Evolutionary conservation across 35 echinoderm and acorn worm genomes (phyloP).

Genomic region (Lytechinus pictus): DNA sequence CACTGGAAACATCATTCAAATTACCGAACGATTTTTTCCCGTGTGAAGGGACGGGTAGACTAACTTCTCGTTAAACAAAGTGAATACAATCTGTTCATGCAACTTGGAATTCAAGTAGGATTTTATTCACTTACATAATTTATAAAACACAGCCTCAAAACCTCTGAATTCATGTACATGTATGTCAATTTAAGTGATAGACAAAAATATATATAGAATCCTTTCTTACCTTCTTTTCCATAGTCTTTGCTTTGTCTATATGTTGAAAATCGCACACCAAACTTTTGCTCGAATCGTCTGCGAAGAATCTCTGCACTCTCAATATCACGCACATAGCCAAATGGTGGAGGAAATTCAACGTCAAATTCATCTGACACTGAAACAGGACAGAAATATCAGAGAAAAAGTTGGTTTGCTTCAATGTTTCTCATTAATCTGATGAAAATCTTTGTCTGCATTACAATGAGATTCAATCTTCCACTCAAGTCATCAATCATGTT

Average conservation of each 20-base stretch:
- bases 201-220: too few species aligned
- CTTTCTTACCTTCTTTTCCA: slow-evolving; percentile 32
- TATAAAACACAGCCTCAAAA: too few species aligned
- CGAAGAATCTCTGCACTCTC: slow-evolving; percentile 22
- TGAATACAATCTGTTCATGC: too few species aligned
- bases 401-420: slow-evolving; percentile 37
- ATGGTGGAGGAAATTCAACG: not conserved
- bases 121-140: too few species aligned
- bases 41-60: too few species aligned
- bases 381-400: not conserved
- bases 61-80: too few species aligned
- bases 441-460: not conserved
- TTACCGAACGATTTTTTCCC: too few species aligned
- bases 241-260: slow-evolving; percentile 44
- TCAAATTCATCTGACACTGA: not conserved
- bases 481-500: not conserved
- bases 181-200: too few species aligned
- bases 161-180: too few species aligned
- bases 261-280: not conserved
- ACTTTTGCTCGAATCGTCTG: not conserved
- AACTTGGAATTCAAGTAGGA: too few species aligned
- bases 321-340: slow-evolving; percentile 24
- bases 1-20: too few species aligned
- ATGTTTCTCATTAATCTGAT: not conserved
- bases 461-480: not conserved